These are phyloP conservation scores for Umimayanthus kanabou DNA, from an alignment of 92 coral and sea anemone species.

Conservation along the genomic window DNA sequence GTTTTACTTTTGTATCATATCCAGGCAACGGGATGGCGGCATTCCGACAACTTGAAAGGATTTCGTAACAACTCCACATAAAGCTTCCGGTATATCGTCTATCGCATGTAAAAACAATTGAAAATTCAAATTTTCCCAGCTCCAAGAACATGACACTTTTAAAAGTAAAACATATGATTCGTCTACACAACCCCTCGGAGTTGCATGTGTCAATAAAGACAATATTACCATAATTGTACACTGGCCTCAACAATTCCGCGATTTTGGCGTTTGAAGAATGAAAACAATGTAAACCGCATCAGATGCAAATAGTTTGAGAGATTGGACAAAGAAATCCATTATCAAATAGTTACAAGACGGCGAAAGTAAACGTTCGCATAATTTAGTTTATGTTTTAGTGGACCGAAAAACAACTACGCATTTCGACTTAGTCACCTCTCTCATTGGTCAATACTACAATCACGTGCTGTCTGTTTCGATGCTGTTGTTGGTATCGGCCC, in stretches of 20 bases:
- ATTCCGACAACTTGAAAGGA: not conserved
- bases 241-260: not conserved
- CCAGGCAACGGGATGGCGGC: not conserved
- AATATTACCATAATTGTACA: conserved; percentile 18
- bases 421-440: not conserved
- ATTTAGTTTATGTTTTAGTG: not conserved
- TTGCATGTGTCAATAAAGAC: too few species aligned
- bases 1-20: not conserved
- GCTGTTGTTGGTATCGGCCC: too few species aligned
- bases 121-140: not conserved
- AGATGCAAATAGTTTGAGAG: not conserved
- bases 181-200: not conserved
- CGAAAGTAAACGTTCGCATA: not conserved
- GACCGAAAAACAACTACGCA: not conserved
- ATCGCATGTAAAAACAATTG: not conserved
- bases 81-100: not conserved
- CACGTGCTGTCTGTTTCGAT: conserved; percentile 4
- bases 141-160: not conserved
- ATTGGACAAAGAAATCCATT: not conserved
- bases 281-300: not conserved
- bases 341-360: not conserved
- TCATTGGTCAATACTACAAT: not conserved
- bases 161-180: too few species aligned
- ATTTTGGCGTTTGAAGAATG: conserved; percentile 8
- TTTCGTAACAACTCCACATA: not conserved